A percentile compares a stretch with the other conserved stretches of the same genome.
phyloP scores from a whole-genome alignment of 2,113 vertebrate species.

The Drymodes brunneopygia region DNA sequence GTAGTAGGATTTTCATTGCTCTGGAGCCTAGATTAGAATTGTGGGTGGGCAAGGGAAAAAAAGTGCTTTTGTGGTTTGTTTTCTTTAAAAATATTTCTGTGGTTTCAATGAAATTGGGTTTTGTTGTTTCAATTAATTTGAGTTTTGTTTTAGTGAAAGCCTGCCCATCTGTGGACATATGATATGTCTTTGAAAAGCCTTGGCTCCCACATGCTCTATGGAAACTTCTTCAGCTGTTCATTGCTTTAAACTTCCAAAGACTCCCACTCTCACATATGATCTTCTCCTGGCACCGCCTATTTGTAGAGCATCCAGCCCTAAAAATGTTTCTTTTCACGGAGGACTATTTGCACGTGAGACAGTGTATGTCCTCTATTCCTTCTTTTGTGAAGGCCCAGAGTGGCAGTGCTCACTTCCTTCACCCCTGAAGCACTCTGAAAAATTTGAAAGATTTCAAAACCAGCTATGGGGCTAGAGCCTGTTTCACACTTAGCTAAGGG shows the following conservation, averaged over 20 bases:
- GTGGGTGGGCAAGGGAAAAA: conserved; percentile 4
- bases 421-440: not conserved
- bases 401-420: not conserved
- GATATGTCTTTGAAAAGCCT: conserved; percentile 5
- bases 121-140: conserved; percentile 25
- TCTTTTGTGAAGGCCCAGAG: not conserved
- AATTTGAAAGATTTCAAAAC: not conserved
- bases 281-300: not conserved
- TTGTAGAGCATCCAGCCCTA: not conserved
- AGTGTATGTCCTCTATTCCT: not conserved
- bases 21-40: not conserved
- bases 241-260: not conserved
- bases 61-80: not conserved
- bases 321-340: not conserved
- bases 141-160: conserved; percentile 10
- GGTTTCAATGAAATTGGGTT: not conserved
- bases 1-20: not conserved
- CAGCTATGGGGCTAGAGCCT: not conserved
- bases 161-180: not conserved
- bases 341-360: not conserved
- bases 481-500: not conserved
- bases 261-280: not conserved
- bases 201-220: not conserved
- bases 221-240: conserved; percentile 34
- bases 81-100: not conserved